A percentile compares a stretch with the other conserved stretches of the same genome.
These are phyloP conservation scores for Cephalopholis sonnerati DNA, from an alignment of 2,113 vertebrate genomes.

Conservation along the genomic window DNA sequence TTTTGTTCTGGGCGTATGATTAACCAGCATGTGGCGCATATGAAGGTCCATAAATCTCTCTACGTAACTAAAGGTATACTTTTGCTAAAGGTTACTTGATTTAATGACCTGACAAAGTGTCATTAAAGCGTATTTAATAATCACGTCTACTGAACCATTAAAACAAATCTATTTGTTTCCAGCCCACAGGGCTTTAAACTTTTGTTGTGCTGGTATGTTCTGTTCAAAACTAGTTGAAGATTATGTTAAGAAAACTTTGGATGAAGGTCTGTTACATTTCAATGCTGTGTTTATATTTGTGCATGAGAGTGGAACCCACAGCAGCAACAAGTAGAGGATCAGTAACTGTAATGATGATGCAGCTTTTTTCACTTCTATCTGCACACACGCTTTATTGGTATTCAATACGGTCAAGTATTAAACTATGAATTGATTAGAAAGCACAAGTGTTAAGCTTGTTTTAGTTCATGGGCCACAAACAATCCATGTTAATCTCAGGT, in stretches of 20 bases:
- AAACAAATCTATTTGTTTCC: not conserved
- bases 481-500: no score
- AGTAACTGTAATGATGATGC: not conserved
- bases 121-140: conserved; percentile 19
- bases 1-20: conserved; percentile 58
- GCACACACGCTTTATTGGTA: not conserved
- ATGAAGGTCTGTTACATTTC: not conserved
- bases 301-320: not conserved
- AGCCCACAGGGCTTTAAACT: no score
- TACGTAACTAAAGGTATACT: conserved; percentile 34
- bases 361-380: not conserved
- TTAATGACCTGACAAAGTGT: conserved; percentile 29
- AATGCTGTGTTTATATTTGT: conserved; percentile 1
- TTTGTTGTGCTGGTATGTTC: not conserved
- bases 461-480: no score
- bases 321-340: not conserved
- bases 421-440: no score
- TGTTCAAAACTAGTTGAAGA: conserved; percentile 4
- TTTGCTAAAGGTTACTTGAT: not conserved
- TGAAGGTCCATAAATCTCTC: conserved; percentile 6
- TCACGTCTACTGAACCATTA: conserved; percentile 10
- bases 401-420: no score
- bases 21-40: conserved; percentile 36
- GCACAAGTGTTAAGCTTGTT: no score
- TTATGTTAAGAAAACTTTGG: not conserved